These are phyloP conservation scores for Ploceus nigricollis DNA, from an alignment of 2,113 vertebrate genomes.

Conservation along the genomic window DNA sequence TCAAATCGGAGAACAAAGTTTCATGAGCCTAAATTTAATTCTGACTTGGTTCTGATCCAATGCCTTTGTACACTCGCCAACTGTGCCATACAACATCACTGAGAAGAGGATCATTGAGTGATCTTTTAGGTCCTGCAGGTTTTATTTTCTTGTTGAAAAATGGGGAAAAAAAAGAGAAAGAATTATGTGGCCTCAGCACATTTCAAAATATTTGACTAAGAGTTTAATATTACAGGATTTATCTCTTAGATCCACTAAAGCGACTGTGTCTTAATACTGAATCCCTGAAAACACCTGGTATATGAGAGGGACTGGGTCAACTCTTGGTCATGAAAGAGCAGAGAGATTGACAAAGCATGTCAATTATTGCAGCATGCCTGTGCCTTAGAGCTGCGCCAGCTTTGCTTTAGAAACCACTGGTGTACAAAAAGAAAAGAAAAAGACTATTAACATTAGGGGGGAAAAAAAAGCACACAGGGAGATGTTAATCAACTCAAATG, in stretches of 20 bases:
- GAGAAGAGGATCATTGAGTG: not conserved
- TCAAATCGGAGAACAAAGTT: constrained; percentile 31
- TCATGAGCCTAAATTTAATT: constrained; percentile 42
- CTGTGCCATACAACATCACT: not conserved
- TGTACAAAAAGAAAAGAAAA: not conserved
- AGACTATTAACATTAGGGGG: not conserved
- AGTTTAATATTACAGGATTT: not conserved
- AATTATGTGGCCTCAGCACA: not conserved
- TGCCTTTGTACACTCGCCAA: not conserved
- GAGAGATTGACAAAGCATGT: not conserved
- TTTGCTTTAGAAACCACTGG: not conserved
- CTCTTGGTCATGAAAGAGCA: not conserved
- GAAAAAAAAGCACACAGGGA: not conserved
- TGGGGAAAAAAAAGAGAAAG: not conserved
- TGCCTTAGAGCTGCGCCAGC: not conserved
- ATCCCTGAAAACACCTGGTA: not conserved
- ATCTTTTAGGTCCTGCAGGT: not conserved
- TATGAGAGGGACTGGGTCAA: not conserved
- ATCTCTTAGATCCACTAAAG: not conserved
- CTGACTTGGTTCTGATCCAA: constrained; percentile 52
- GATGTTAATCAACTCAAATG: not conserved
- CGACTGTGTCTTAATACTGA: not conserved
- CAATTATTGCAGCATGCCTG: not conserved
- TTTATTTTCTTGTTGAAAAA: not conserved
- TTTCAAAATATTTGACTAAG: not conserved